Evolutionary conservation across 2,113 vertebrate species (phyloP), one percentile per base, ranked within the genome.

Genomic region (Tragelaphus strepsiceros): DNA sequence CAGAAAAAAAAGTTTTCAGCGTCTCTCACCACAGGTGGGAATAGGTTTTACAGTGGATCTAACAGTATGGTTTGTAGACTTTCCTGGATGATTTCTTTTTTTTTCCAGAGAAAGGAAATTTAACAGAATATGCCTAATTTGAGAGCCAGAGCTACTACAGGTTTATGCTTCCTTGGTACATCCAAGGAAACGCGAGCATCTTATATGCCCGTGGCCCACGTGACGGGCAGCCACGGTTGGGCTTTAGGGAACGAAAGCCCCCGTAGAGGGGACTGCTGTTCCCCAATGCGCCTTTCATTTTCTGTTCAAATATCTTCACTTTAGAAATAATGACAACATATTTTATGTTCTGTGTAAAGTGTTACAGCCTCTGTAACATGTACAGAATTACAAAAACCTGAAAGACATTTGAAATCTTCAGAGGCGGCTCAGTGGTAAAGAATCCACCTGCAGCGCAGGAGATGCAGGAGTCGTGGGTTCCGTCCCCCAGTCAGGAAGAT

Each of bases 301-400:
- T 26, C 87, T 71, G 11, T 15, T 93, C 35, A 46, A 32, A 32
- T 59, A 56, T 59, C 30, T 95, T 51, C 43, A 26, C 51, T 51
- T 7, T 88, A 53, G 91, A 95, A 90, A 83, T 49, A 64, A 53
- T 32, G 13, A n/a, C 16, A 53, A 16, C 1, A 0, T 32, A 30
- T 81, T 71, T 46, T 84, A 12, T 88, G n/a, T 85, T 93, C 89
- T 89, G 14, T 93, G 71, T 67, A 28, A 91, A 74, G 9, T 89
- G 39, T 49, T 78, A 1, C 85, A 24, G 12, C 51, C 74, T 89
- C 22, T 78, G 39, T 78, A 32, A 53, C 28, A 30, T 58, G 17
- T 92, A 15, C 43, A 13, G 51, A 78, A 46, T 56, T 88, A 87
- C 62, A 78, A 84, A 94, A 74, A 82, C 32, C 21, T 32, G 9